phyloP scores from a whole-genome alignment of 2,797 vertebrate genomes.

The Lutjanus campechanus region DNA sequence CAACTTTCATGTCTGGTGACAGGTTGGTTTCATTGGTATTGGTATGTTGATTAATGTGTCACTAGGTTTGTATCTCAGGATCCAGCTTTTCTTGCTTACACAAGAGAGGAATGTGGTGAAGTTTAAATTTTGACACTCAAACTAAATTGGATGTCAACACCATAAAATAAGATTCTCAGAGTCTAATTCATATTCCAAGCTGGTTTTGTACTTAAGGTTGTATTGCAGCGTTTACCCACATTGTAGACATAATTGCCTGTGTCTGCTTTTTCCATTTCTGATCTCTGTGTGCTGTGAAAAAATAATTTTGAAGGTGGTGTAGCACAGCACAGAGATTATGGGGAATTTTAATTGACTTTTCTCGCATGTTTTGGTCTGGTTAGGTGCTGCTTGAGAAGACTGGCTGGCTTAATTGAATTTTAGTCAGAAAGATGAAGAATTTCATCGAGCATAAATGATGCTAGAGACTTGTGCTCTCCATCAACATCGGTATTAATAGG shows the following conservation, averaged over 20 bases:
- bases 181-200: background rate
- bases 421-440: constrained; percentile 21
- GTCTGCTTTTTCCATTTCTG: background rate
- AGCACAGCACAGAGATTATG: background rate
- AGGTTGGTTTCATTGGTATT: background rate
- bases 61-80: background rate
- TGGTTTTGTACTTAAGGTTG: background rate
- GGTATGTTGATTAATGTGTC: background rate
- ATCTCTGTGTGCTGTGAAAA: background rate
- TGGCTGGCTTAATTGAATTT: constrained; percentile 20
- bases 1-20: background rate
- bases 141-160: background rate
- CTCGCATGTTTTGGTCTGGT: background rate
- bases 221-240: constrained; percentile 1
- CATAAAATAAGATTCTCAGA: background rate
- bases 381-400: background rate
- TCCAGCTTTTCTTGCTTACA: background rate
- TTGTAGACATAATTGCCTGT: constrained; percentile 13
- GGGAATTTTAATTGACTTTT: constrained; percentile 1
- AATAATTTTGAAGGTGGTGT: background rate
- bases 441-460: background rate
- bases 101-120: background rate
- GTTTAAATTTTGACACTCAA: background rate
- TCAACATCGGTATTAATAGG: background rate
- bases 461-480: background rate